phyloP scores from a whole-genome alignment of 2,888 invertebrate genomes.

The Tenthredo mesomela region DNA sequence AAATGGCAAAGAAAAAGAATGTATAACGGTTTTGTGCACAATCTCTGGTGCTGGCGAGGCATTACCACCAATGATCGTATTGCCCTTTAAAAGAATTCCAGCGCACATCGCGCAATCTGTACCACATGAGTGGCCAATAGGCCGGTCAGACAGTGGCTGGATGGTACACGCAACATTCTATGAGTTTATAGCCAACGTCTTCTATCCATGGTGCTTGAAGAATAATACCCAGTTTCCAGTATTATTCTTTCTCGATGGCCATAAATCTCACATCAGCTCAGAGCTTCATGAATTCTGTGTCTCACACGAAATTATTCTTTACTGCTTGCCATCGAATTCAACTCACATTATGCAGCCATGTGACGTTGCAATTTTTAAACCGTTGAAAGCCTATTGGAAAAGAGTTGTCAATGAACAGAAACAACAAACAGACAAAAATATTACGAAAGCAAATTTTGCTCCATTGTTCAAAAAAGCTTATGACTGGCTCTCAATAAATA shows the following conservation, averaged over 20 bases:
- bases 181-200: not conserved
- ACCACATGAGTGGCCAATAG: conserved; percentile 54
- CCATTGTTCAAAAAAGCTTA: conserved; percentile 54
- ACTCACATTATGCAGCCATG: conserved; percentile 63
- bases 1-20: conserved; percentile 60
- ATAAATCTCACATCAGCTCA: conserved; percentile 56
- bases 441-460: conserved; percentile 53
- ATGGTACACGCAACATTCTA: conserved; percentile 5
- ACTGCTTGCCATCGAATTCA: conserved; percentile 62
- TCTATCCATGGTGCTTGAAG: not conserved
- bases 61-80: conserved; percentile 68
- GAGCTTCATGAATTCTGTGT: conserved; percentile 60
- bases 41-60: conserved; percentile 64
- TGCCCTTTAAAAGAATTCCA: conserved; percentile 65
- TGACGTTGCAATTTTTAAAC: conserved; percentile 62
- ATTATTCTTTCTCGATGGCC: conserved; percentile 58
- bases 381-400: conserved; percentile 61
- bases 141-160: conserved; percentile 41
- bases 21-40: conserved; percentile 59
- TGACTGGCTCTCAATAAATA: conserved; percentile 7
- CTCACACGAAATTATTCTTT: conserved; percentile 62
- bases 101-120: conserved; percentile 55
- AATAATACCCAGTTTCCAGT: not conserved
- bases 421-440: conserved; percentile 50
- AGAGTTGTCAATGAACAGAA: conserved; percentile 54